Percentiles rank a stretch among this genome's conserved stretches.
These are phyloP conservation scores for Enchytraeus crypticus DNA, from an alignment of 2,888 invertebrate species.

Conservation along the genomic window DNA sequence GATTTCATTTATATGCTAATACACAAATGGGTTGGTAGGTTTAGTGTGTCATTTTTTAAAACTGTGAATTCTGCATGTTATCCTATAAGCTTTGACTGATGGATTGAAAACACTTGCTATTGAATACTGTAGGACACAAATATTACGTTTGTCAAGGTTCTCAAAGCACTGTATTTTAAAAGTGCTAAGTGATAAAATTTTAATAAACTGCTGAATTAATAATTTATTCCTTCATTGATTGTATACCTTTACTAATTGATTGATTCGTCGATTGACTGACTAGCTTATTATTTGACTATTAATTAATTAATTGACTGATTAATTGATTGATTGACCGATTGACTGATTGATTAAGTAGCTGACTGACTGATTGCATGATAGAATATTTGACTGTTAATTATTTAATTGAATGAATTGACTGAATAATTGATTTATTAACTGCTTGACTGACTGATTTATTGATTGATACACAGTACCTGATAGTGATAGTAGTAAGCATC, in stretches of 20 bases:
- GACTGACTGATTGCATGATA: background rate
- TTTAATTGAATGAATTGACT: background rate
- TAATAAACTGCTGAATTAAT: too few relatives aligned
- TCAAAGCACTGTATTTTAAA: too few relatives aligned
- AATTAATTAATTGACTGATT: background rate
- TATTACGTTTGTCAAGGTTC: too few relatives aligned
- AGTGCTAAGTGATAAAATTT: too few relatives aligned
- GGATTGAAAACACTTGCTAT: too few relatives aligned
- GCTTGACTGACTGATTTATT: background rate
- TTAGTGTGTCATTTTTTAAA: too few relatives aligned
- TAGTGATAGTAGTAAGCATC: conserved; percentile 14
- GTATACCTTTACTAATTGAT: background rate
- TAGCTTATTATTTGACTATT: background rate
- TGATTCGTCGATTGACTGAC: background rate
- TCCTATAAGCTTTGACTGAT: too few relatives aligned
- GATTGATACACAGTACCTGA: conserved; percentile 14
- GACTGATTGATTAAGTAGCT: background rate
- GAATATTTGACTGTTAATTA: background rate
- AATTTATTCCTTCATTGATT: too few relatives aligned
- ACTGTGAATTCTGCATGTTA: too few relatives aligned
- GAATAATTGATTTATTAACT: background rate
- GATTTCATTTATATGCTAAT: too few relatives aligned
- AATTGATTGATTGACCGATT: background rate
- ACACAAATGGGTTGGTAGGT: too few relatives aligned
- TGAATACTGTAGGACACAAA: too few relatives aligned